These are phyloP conservation scores for Callinectes sapidus DNA, from an alignment of 2,888 invertebrate genomes.

Conservation along the genomic window DNA sequence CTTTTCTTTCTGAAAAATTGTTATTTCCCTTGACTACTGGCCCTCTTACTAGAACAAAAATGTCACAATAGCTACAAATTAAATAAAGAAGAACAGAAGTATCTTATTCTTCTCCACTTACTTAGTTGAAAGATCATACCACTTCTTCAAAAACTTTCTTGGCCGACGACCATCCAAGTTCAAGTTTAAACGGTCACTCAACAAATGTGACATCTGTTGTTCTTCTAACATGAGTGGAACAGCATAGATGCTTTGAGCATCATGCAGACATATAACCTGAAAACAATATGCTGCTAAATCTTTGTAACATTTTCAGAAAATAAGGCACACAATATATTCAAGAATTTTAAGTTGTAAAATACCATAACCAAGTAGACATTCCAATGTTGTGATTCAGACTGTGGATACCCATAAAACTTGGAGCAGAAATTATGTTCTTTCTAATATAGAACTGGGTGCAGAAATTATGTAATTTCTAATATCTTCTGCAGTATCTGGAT, in stretches of 20 bases:
- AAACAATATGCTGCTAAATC: slow-evolving; percentile 56
- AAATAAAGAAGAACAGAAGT: not conserved
- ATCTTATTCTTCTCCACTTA: slow-evolving; percentile 34
- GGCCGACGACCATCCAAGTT: slow-evolving; percentile 81
- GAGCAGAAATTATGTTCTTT: no score
- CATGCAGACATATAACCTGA: slow-evolving; percentile 94
- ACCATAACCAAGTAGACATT: no score
- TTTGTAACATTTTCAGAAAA: not conserved
- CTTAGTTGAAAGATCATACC: slow-evolving; percentile 91
- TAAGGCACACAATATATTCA: no score
- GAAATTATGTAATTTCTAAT: no score
- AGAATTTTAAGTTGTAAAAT: no score
- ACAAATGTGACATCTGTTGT: slow-evolving; percentile 90
- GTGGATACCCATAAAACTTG: no score
- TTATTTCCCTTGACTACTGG: not conserved
- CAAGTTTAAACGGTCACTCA: slow-evolving; percentile 88
- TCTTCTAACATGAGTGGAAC: slow-evolving; percentile 95
- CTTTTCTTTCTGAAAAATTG: not conserved
- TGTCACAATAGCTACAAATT: not conserved
- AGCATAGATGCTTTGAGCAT: slow-evolving; percentile 94
- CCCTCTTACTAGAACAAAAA: not conserved
- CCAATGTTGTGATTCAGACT: no score
- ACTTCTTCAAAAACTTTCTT: slow-evolving; percentile 88
- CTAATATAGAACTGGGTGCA: no score
- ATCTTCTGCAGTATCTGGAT: no score